These are phyloP conservation scores for Lysandra coridon DNA, from an alignment of 2,888 invertebrate genomes.

Conservation along the genomic window DNA sequence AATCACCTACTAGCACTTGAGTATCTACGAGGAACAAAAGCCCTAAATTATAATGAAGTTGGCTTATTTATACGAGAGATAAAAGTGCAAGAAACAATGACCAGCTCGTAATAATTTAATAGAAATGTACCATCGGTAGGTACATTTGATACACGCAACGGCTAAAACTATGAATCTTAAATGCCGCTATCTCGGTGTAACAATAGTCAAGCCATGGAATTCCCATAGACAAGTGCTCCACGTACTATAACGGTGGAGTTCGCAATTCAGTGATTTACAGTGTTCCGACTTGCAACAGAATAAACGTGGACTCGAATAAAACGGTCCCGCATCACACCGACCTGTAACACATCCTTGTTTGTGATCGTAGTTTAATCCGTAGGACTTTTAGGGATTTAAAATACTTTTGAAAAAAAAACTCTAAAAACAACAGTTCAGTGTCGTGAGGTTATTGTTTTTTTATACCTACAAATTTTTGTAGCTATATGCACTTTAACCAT, in stretches of 20 bases:
- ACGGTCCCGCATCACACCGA: conserved; percentile 50
- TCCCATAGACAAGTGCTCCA: conserved; percentile 72
- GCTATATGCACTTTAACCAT: too few relatives aligned
- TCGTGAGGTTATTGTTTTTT: too few relatives aligned
- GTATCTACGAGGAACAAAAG: background rate
- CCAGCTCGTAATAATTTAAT: conserved; percentile 29
- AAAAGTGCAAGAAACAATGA: conserved; percentile 29
- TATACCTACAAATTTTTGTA: too few relatives aligned
- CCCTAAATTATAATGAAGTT: background rate
- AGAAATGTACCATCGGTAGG: conserved; percentile 31
- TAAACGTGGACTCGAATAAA: conserved; percentile 57
- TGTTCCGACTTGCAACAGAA: conserved; percentile 58
- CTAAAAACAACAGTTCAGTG: too few relatives aligned
- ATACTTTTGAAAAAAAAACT: too few relatives aligned
- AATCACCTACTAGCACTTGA: background rate
- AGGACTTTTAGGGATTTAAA: background rate
- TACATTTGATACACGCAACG: conserved; percentile 42
- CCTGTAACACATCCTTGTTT: conserved; percentile 32
- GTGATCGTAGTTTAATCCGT: background rate
- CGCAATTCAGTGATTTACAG: conserved; percentile 76
- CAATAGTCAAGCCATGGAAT: conserved; percentile 53
- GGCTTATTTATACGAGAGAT: background rate
- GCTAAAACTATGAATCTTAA: conserved; percentile 48
- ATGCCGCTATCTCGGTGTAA: conserved; percentile 43
- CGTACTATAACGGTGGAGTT: conserved; percentile 66